Conservation (phyloP, 2,113 vertebrate genomes). For the Dunckerocampus dactyliophorus region DNA sequence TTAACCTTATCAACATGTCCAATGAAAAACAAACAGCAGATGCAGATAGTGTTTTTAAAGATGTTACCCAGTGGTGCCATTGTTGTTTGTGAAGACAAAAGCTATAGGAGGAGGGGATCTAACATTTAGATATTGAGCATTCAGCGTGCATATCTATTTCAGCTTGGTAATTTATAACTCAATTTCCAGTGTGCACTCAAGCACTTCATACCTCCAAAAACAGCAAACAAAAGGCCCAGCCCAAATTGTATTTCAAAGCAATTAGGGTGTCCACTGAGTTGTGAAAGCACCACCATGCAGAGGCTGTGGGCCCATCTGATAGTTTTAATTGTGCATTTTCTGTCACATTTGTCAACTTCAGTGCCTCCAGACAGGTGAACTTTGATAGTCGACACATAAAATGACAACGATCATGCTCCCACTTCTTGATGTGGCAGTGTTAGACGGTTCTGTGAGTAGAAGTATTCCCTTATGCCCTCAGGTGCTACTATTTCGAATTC, state of each 20-base stretch:
- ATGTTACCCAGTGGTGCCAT: slow-evolving; percentile 37
- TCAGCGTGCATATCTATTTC: slow-evolving; percentile 67
- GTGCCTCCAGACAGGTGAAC: slow-evolving; percentile 58
- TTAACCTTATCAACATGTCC: slow-evolving; percentile 64
- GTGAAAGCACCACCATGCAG: slow-evolving; percentile 57
- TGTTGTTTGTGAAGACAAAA: slow-evolving; percentile 1
- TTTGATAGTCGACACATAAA: slow-evolving; percentile 31
- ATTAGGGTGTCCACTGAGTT: slow-evolving; percentile 70
- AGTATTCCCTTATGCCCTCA: too few relatives aligned
- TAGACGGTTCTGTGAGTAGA: neutral
- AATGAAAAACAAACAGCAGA: slow-evolving; percentile 46
- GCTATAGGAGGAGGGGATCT: slow-evolving; percentile 72
- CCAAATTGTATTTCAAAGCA: slow-evolving; percentile 70
- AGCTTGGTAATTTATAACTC: slow-evolving; percentile 73
- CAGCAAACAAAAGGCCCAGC: slow-evolving; percentile 67
- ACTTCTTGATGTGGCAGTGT: slow-evolving; percentile 29
- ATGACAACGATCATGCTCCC: slow-evolving; percentile 26
- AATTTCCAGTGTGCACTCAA: slow-evolving; percentile 68
- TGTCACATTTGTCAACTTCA: slow-evolving; percentile 68
- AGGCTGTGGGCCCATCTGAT: slow-evolving; percentile 50
- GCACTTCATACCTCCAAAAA: slow-evolving; percentile 68
- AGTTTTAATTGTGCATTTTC: slow-evolving; percentile 74
- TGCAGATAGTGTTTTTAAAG: slow-evolving; percentile 44
- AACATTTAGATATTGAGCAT: slow-evolving; percentile 82
- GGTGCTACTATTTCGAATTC: too few relatives aligned